Evolutionary conservation across 2,888 invertebrate species (phyloP).

Genomic region (Hololepta plana): DNA sequence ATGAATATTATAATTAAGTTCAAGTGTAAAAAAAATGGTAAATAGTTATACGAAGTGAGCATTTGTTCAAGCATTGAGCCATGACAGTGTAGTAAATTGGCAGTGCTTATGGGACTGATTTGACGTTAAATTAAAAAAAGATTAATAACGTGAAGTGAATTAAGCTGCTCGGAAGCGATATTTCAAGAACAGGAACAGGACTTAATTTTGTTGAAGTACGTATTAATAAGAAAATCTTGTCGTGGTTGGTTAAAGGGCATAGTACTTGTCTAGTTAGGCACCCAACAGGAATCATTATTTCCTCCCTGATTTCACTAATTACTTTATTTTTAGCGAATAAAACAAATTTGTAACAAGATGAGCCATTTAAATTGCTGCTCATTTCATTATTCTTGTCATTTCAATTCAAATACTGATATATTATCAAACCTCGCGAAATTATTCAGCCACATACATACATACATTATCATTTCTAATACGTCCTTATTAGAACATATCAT

Average conservation of each 20-base stretch:
- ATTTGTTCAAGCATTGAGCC: conserved; percentile 20
- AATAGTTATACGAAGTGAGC: conserved; percentile 14
- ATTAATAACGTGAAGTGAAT: conserved; percentile 14
- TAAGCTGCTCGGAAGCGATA: too few species aligned
- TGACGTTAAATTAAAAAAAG: conserved; percentile 14
- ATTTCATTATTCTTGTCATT: too few species aligned
- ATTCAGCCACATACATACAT: too few species aligned
- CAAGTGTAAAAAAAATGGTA: conserved; percentile 17
- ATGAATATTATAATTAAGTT: conserved; percentile 12
- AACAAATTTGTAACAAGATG: too few species aligned
- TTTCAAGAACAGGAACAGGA: too few species aligned
- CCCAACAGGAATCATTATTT: too few species aligned
- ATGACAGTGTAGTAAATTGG: conserved; percentile 28
- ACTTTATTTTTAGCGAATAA: conserved; percentile 3
- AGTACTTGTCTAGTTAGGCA: conserved; percentile 9
- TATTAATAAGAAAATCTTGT: conserved; percentile 11
- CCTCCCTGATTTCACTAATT: conserved; percentile 3
- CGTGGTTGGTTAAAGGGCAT: conserved; percentile 10
- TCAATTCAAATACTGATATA: too few species aligned
- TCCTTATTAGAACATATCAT: too few species aligned
- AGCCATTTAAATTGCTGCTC: too few species aligned
- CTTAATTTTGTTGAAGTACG: too few species aligned
- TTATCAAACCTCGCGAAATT: too few species aligned
- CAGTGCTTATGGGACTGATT: conserved; percentile 19
- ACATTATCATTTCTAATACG: too few species aligned